Evolutionary conservation across 2,113 vertebrate species (phyloP).

Genomic region (Cyprinodon brontotheroides): DNA sequence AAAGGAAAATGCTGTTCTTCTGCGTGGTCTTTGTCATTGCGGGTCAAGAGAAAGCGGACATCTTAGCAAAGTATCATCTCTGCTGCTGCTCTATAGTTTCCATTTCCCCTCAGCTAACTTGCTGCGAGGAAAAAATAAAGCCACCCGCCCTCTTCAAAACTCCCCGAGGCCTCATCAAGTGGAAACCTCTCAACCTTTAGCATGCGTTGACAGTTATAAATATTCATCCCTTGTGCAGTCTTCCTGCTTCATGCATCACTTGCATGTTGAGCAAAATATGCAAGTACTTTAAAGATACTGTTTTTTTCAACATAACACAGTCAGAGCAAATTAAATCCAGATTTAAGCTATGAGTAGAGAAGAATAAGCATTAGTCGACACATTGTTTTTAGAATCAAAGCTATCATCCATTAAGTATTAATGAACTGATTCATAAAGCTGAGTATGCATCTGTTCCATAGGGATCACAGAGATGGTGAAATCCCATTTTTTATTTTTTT

Average conservation of each 20-base stretch:
- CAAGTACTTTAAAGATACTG: constrained; percentile 30
- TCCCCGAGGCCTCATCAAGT: constrained; percentile 48
- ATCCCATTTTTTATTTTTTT: background rate
- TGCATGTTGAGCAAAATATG: constrained; percentile 30
- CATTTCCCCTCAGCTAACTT: background rate
- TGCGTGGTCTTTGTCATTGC: constrained; percentile 9
- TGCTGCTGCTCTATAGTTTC: background rate
- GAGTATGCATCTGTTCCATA: background rate
- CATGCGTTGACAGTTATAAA: constrained; percentile 22
- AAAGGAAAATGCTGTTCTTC: constrained; percentile 17
- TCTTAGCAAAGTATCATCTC: constrained; percentile 12
- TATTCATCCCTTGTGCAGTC: constrained; percentile 13
- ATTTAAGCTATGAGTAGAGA: constrained; percentile 28
- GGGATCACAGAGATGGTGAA: background rate
- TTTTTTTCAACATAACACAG: constrained; percentile 20
- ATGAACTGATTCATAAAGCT: background rate
- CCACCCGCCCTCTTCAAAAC: background rate
- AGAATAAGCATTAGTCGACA: constrained; percentile 11
- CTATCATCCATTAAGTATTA: constrained; percentile 8
- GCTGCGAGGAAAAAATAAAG: background rate
- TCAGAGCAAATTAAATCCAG: constrained; percentile 58
- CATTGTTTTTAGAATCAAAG: constrained; percentile 22
- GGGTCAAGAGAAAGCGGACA: constrained; percentile 29
- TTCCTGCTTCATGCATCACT: constrained; percentile 30
- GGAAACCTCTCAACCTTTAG: constrained; percentile 28